phyloP scores from a whole-genome alignment of 2,113 vertebrate genomes.

The Morone chrysops region DNA sequence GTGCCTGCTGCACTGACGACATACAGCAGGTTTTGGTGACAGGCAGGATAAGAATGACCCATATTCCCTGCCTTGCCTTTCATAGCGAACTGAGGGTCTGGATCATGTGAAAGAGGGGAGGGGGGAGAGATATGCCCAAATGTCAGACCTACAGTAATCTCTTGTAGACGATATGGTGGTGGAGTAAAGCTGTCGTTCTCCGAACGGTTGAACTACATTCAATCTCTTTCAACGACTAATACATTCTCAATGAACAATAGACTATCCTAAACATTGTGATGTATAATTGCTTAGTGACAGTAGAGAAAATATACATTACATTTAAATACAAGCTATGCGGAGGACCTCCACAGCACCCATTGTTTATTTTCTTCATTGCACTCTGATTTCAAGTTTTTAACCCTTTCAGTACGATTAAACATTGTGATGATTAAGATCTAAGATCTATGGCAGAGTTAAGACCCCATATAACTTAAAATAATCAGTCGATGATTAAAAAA shows the following conservation, averaged over 20 bases:
- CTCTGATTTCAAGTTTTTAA: conserved; percentile 56
- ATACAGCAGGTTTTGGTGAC: conserved; percentile 61
- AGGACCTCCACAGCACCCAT: conserved; percentile 62
- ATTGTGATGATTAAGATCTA: background rate
- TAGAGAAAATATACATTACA: conserved; percentile 45
- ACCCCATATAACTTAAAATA: conserved; percentile 20
- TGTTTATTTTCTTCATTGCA: conserved; percentile 45
- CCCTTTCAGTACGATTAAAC: conserved; percentile 26
- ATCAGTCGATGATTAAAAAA: conserved; percentile 15
- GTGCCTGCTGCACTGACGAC: conserved; percentile 21
- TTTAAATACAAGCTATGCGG: conserved; percentile 56
- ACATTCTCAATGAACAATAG: conserved; percentile 27
- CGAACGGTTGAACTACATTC: conserved; percentile 38
- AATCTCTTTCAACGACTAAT: background rate
- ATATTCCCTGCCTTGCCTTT: conserved; percentile 42
- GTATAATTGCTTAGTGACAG: conserved; percentile 22
- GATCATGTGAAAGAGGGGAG: conserved; percentile 26
- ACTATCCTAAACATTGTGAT: conserved; percentile 6
- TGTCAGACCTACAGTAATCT: conserved; percentile 39
- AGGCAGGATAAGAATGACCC: conserved; percentile 32
- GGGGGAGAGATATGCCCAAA: conserved; percentile 36
- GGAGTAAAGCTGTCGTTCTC: conserved; percentile 40
- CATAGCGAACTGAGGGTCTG: conserved; percentile 28
- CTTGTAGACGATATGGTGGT: background rate
- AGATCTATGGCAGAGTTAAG: conserved; percentile 18